Conservation (phyloP, 2,888 invertebrate genomes). For the Calliopum simillimum region DNA sequence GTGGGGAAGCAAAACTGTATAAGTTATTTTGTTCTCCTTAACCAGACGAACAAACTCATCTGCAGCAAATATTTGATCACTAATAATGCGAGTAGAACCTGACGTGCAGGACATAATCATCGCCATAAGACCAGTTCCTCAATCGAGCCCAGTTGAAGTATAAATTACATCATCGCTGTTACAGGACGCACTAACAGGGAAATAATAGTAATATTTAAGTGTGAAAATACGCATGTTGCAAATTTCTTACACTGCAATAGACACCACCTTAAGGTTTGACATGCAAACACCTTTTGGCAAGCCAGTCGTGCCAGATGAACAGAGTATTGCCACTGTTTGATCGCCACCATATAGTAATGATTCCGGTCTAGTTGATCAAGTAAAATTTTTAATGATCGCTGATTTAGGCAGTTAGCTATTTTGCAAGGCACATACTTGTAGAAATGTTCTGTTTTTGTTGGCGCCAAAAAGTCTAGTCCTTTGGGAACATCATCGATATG, state of each 20-base stretch:
- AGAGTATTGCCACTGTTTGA: too few species aligned
- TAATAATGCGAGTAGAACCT: constrained; percentile 54
- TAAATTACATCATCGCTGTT: constrained; percentile 46
- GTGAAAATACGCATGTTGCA: too few species aligned
- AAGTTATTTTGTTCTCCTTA: too few species aligned
- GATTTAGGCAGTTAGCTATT: too few species aligned
- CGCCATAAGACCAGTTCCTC: constrained; percentile 50
- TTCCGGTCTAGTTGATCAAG: constrained; percentile 40
- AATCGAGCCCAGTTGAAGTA: constrained; percentile 52
- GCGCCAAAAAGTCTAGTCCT: constrained; percentile 28
- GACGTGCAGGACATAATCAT: constrained; percentile 44
- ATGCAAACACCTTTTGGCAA: too few species aligned
- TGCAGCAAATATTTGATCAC: constrained; percentile 49
- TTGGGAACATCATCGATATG: constrained; percentile 43
- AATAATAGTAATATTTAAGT: neutral
- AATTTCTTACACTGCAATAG: too few species aligned
- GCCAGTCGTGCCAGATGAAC: too few species aligned
- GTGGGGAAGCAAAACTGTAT: too few species aligned
- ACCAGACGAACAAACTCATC: too few species aligned
- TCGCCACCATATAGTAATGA: constrained; percentile 58
- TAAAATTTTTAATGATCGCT: too few species aligned
- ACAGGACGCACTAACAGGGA: neutral
- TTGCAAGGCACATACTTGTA: constrained; percentile 2
- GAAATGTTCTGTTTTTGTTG: constrained; percentile 1
- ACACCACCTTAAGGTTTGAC: too few species aligned